phyloP scores from a whole-genome alignment of 2,797 vertebrate genomes.

The Cephalopachus bancanus region DNA sequence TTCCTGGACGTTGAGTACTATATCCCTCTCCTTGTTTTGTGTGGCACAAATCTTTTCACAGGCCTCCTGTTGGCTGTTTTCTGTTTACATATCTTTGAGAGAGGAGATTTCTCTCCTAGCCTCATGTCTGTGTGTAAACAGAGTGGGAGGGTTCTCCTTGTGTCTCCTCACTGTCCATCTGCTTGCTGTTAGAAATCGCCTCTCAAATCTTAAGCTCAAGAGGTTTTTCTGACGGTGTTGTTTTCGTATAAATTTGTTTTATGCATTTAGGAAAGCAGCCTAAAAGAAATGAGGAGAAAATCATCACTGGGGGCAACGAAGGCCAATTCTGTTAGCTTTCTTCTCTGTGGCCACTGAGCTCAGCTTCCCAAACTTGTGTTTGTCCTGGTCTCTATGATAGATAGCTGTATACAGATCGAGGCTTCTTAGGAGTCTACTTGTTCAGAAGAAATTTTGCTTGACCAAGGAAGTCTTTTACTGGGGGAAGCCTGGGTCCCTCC shows the following conservation, averaged over 20 bases:
- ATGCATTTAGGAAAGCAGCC: background rate
- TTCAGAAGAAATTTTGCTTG: background rate
- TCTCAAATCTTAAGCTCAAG: background rate
- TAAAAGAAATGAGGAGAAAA: background rate
- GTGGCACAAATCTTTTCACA: background rate
- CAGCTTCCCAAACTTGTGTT: background rate
- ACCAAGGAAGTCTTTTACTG: background rate
- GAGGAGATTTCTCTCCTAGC: background rate
- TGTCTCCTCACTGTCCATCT: constrained; percentile 12
- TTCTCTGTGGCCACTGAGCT: background rate
- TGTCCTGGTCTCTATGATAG: background rate
- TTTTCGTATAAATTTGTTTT: constrained; percentile 29
- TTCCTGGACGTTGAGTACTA: background rate
- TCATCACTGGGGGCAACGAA: background rate
- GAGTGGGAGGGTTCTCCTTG: background rate
- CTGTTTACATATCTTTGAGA: background rate
- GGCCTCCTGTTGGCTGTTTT: background rate
- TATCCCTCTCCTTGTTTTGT: background rate
- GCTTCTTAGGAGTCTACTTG: background rate
- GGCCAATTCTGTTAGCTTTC: background rate
- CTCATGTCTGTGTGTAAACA: background rate
- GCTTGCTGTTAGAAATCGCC: constrained; percentile 30
- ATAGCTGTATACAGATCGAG: rapidly evolving
- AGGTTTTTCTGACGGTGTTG: background rate
- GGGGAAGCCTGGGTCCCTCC: background rate